Conservation (phyloP, 2,797 vertebrate genomes). For the Diplodus sargus region DNA sequence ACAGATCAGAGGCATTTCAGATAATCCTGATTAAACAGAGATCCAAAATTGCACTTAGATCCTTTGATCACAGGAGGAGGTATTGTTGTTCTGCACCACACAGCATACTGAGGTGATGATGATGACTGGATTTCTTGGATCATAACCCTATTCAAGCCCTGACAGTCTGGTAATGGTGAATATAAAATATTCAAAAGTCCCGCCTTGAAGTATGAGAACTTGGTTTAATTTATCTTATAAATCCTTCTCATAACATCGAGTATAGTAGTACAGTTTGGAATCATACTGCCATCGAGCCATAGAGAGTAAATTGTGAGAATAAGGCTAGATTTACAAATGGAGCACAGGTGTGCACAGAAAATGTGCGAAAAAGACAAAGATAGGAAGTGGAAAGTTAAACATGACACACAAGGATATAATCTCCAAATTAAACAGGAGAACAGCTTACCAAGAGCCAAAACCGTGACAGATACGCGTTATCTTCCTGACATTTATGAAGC, state of each 20-base stretch:
- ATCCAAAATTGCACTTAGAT: conserved; percentile 29
- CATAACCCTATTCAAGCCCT: conserved; percentile 30
- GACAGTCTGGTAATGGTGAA: conserved; percentile 11
- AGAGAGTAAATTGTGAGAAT: not conserved
- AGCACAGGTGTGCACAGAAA: too few species aligned
- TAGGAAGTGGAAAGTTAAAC: too few species aligned
- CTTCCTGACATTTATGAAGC: too few species aligned
- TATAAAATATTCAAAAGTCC: conserved; percentile 57
- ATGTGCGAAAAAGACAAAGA: too few species aligned
- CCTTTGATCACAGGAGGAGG: conserved; percentile 34
- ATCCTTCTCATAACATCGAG: conserved; percentile 25
- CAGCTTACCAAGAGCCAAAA: too few species aligned
- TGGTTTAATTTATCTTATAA: conserved; percentile 26
- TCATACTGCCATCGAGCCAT: not conserved
- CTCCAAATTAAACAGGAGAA: too few species aligned
- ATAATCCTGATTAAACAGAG: conserved; percentile 54
- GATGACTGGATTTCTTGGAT: conserved; percentile 25
- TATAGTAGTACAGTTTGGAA: conserved; percentile 1
- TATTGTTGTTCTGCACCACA: conserved; percentile 31
- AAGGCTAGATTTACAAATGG: too few species aligned
- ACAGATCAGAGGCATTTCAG: conserved; percentile 50
- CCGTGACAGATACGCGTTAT: too few species aligned
- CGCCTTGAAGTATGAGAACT: conserved; percentile 40
- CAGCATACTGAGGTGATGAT: conserved; percentile 11
- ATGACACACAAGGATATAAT: too few species aligned